Conservation (phyloP, 1,140 invertebrate genomes). For the Diachasmimorpha longicaudata region DNA sequence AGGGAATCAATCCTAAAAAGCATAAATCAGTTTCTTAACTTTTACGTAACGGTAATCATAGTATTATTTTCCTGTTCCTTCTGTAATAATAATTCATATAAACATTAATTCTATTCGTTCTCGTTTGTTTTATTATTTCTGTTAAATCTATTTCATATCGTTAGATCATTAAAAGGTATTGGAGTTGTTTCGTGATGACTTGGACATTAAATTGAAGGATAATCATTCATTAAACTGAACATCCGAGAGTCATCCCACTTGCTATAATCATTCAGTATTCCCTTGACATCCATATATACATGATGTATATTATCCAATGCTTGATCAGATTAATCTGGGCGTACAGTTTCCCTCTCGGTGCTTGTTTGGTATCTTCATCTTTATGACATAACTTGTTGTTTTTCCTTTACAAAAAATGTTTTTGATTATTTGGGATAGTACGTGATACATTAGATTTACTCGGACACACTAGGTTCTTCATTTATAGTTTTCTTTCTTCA, state of each 20-base stretch:
- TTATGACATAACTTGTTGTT: slow-evolving; percentile 26
- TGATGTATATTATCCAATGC: slow-evolving; percentile 40
- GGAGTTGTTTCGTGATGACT: slow-evolving; percentile 22
- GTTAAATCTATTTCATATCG: neutral
- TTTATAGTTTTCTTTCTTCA: slow-evolving; percentile 13
- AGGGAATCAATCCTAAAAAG: slow-evolving; percentile 58
- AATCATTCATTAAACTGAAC: slow-evolving; percentile 7
- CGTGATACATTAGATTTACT: slow-evolving; percentile 22
- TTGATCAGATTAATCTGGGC: neutral
- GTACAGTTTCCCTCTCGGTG: slow-evolving; percentile 35
- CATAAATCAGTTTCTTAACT: slow-evolving; percentile 58
- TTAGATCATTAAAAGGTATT: slow-evolving; percentile 10
- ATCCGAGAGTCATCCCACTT: neutral
- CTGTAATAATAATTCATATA: slow-evolving; percentile 58
- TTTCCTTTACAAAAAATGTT: slow-evolving; percentile 11
- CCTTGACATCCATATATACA: slow-evolving; percentile 38
- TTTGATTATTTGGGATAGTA: slow-evolving; percentile 28
- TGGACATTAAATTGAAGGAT: slow-evolving; percentile 25
- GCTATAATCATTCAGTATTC: neutral
- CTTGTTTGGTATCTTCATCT: slow-evolving; percentile 10
- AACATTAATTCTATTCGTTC: slow-evolving; percentile 58
- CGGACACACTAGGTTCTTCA: slow-evolving; percentile 21
- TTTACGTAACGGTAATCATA: slow-evolving; percentile 50
- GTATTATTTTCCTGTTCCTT: slow-evolving; percentile 36
- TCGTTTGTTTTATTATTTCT: slow-evolving; percentile 27